Base-by-base conservation (phyloP, 2,888 invertebrate genomes). In the Monopis laevigella region DNA sequence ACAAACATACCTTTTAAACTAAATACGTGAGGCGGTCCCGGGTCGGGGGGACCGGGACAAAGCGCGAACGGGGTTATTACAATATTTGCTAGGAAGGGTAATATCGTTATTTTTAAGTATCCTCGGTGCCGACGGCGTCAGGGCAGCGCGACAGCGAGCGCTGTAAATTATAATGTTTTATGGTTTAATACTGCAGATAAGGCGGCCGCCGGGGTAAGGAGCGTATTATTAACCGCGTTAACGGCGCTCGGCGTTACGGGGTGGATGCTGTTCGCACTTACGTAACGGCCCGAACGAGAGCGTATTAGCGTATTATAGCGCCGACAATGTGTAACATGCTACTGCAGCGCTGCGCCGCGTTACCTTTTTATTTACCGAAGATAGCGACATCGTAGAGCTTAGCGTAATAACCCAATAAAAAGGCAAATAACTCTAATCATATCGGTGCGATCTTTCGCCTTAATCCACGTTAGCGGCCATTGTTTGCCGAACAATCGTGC, bases 31-130 rank as follows among this genome's bases (percentile, higher is more conserved):
- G 24, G 32, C 21, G 18, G 26, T 12, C 7, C 12, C 4, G 36
- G 30, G 8, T 11, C 29, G 26, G 18, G 34, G 32, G 24, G 29
- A 24, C 24, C 19, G 43, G 35, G 48, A 43, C 50, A 51, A 50
- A 52, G 53, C 47, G 47, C 42, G 45, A 57, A 57, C 43, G 54
- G 53, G 62, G 62, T 66, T 74, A 71, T 74, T 73, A 75, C 73
- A 77, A 77, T 78, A 77, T 80, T 80, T 73, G 78, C 71, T 66
- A 62, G 69, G 58, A 69, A 47, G 45, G 46, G 51, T 48, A 50
- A 48, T 77, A 69, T 74, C 80, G 77, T 82, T 81, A 81, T 75
- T 81, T 81, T 81, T 80, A 80, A 81, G 78, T 73, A 75, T 75
- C 73, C 55, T 48, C 54, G 50, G 58, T 55, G 59, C 59, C 24